phyloP scores from a whole-genome alignment of 2,797 vertebrate genomes.

The Champsocephalus esox region DNA sequence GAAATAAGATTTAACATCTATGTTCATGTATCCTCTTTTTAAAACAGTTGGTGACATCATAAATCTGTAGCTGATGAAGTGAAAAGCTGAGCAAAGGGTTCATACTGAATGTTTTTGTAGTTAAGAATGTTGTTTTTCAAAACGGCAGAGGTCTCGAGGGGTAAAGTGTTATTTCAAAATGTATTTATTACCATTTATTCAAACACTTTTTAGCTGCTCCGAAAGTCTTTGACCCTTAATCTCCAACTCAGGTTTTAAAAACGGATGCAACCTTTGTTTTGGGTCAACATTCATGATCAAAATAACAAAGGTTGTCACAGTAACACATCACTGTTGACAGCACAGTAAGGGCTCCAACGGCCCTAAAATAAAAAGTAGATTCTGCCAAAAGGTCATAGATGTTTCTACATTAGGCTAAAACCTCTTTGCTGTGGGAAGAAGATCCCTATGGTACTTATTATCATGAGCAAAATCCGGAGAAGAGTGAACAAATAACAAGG shows the following conservation, averaged over 20 bases:
- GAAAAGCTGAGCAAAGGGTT: constrained; percentile 13
- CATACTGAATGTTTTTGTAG: constrained; percentile 19
- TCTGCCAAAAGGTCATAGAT: constrained; percentile 47
- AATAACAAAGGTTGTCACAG: constrained; percentile 30
- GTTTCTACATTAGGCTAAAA: constrained; percentile 37
- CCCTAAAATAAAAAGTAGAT: constrained; percentile 54
- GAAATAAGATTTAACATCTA: constrained; percentile 1
- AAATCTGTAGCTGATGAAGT: constrained; percentile 19
- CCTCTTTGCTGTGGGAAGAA: constrained; percentile 33
- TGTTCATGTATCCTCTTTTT: constrained; percentile 9
- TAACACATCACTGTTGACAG: constrained; percentile 35
- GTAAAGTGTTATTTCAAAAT: constrained; percentile 8
- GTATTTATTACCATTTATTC: constrained; percentile 1
- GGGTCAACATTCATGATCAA: background rate
- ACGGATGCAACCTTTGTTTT: background rate
- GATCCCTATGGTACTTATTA: constrained; percentile 49
- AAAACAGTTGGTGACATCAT: constrained; percentile 17
- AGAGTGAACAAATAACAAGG: constrained; percentile 44
- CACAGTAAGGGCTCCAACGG: constrained; percentile 37
- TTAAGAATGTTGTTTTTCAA: constrained; percentile 15
- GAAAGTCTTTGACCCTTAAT: background rate
- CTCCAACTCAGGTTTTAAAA: constrained; percentile 1
- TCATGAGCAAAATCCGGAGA: constrained; percentile 49
- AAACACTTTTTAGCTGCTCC: background rate
- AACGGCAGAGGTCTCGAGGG: background rate